These are phyloP conservation scores for Zosterops borbonicus DNA, from an alignment of 2,113 vertebrate genomes.

Conservation along the genomic window DNA sequence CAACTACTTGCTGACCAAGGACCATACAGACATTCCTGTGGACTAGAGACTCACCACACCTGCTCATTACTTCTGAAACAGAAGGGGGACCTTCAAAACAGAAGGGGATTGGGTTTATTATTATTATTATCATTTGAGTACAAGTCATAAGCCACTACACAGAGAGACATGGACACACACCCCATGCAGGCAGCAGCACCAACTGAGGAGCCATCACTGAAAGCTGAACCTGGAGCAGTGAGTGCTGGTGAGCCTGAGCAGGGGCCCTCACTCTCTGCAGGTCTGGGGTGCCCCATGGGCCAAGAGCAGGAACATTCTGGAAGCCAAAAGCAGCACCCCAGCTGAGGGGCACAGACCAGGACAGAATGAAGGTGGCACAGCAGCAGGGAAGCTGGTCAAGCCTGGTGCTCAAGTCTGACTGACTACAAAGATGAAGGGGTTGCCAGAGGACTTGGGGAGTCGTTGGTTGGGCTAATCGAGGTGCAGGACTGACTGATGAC, in stretches of 20 bases:
- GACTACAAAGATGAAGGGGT: not conserved
- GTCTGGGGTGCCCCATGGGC: rapidly evolving
- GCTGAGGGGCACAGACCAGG: rapidly evolving
- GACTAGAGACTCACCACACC: not conserved
- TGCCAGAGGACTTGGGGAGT: not conserved
- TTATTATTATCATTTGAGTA: not conserved
- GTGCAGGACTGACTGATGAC: not conserved
- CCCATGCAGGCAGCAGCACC: not conserved
- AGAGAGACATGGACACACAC: not conserved
- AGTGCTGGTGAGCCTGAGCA: not conserved
- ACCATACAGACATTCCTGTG: not conserved
- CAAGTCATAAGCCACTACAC: not conserved
- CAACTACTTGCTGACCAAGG: not conserved
- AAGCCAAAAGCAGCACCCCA: not conserved
- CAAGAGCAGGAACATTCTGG: not conserved
- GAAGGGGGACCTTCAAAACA: not conserved
- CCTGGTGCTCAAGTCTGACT: not conserved
- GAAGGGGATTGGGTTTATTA: not conserved
- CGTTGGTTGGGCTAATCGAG: rapidly evolving
- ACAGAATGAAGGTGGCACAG: not conserved
- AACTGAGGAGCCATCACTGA: not conserved
- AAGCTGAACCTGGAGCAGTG: not conserved
- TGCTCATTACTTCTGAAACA: not conserved
- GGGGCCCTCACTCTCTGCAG: not conserved
- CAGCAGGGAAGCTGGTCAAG: not conserved